Evolutionary conservation across 2,888 invertebrate species (phyloP).

Genomic region (Drosophila rubida): DNA sequence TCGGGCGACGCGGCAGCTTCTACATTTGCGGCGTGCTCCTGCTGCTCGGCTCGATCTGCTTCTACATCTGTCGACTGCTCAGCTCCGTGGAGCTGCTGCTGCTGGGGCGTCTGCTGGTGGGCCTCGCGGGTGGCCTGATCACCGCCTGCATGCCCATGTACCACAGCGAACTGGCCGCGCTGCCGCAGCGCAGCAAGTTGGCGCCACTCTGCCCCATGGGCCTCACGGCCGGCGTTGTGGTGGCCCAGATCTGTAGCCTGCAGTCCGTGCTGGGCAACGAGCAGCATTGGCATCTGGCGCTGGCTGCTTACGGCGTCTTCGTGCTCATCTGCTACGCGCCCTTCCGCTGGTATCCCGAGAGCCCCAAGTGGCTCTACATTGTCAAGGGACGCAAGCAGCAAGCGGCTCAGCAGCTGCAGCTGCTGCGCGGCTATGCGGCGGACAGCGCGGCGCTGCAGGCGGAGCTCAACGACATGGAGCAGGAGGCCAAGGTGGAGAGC

Average conservation of each 20-base stretch:
- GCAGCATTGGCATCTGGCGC: conserved; percentile 90
- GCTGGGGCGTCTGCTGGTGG: conserved; percentile 90
- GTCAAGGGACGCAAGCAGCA: conserved; percentile 88
- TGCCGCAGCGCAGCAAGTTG: conserved; percentile 90
- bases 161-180: conserved; percentile 93
- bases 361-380: conserved; percentile 94
- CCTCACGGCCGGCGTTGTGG: conserved; percentile 83
- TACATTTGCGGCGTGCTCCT: conserved; percentile 89
- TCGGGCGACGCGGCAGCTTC: conserved; percentile 89
- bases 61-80: conserved; percentile 88
- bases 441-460: conserved; percentile 85
- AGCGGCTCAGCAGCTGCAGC: conserved; percentile 88
- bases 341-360: conserved; percentile 92
- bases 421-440: conserved; percentile 86
- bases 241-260: conserved; percentile 83
- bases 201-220: conserved; percentile 89
- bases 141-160: conserved; percentile 97
- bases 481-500: conserved; percentile 84
- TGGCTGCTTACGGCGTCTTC: conserved; percentile 90
- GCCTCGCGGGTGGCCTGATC: conserved; percentile 91
- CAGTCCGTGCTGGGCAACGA: conserved; percentile 86
- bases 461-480: conserved; percentile 88
- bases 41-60: conserved; percentile 88
- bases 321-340: conserved; percentile 88
- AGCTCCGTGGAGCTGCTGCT: conserved; percentile 92